Percentiles rank a stretch among this genome's conserved stretches.
These are phyloP conservation scores for Myioborus melanocephalus DNA, from an alignment of 2,797 vertebrate genomes.

Conservation along the genomic window DNA sequence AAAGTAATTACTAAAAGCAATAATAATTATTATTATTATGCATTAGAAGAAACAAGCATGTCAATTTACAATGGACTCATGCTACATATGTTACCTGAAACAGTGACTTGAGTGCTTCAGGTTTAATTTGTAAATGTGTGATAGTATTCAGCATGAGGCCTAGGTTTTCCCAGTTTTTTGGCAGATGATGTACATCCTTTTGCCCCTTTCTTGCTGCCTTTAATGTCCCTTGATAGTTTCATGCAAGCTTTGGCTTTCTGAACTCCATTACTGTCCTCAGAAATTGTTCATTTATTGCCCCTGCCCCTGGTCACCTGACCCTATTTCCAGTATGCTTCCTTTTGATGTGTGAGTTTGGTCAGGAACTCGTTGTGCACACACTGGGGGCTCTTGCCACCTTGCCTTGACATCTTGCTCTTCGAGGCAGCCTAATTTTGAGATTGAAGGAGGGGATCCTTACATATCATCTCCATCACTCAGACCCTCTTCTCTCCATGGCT, in stretches of 20 bases:
- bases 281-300: background rate
- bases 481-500: background rate
- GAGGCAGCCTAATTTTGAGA: fast-evolving
- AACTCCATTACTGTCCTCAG: background rate
- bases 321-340: background rate
- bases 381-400: background rate
- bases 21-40: background rate
- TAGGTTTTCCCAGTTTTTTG: background rate
- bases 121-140: background rate
- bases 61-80: background rate
- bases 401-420: background rate
- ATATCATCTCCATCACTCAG: no score
- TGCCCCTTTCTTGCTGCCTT: background rate
- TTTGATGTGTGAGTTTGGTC: background rate
- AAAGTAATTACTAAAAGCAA: background rate
- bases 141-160: background rate
- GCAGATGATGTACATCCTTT: background rate
- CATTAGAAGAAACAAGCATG: background rate
- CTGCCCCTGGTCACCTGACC: fast-evolving
- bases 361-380: background rate
- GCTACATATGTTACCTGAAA: background rate
- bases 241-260: background rate
- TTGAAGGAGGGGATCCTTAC: background rate
- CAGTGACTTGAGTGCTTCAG: background rate
- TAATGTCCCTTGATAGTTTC: background rate